Percentiles rank a stretch among this genome's conserved stretches.
These are phyloP conservation scores for Chiloscyllium punctatum DNA, from an alignment of 2,797 vertebrate species.

Conservation along the genomic window DNA sequence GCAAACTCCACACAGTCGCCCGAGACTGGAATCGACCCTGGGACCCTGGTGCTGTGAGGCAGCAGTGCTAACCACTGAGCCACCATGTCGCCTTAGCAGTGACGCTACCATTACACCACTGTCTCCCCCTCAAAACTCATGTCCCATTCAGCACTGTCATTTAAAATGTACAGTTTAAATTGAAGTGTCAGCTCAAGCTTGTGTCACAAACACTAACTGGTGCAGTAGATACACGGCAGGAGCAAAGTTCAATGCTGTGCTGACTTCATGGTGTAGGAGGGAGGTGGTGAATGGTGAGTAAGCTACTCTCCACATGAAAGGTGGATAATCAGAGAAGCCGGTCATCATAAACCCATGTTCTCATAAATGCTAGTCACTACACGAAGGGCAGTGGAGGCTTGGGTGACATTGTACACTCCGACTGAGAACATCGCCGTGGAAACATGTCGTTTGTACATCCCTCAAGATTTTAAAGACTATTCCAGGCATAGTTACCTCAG, in stretches of 20 bases:
- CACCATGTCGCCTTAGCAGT: too few species aligned
- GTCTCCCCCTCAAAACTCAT: too few species aligned
- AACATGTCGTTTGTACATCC: neutral
- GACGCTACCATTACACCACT: too few species aligned
- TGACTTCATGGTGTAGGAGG: neutral
- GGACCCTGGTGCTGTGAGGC: too few species aligned
- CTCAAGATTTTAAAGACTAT: neutral
- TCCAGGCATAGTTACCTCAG: neutral
- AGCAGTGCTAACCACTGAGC: too few species aligned
- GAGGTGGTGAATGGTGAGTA: neutral
- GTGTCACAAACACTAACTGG: neutral
- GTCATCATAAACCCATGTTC: neutral
- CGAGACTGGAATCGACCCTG: too few species aligned
- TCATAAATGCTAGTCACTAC: too few species aligned
- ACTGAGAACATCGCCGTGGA: neutral
- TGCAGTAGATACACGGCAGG: neutral
- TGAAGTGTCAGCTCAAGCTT: neutral
- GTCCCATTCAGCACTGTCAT: neutral
- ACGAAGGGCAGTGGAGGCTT: too few species aligned
- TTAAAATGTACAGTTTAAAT: neutral
- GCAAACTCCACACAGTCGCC: too few species aligned
- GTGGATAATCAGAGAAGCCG: neutral
- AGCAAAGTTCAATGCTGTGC: neutral
- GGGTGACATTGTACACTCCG: too few species aligned
- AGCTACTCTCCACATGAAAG: neutral